A percentile compares a stretch with the other conserved stretches of the same genome.
phyloP scores from a whole-genome alignment of 1,140 invertebrate species.

The Physella acuta region DNA sequence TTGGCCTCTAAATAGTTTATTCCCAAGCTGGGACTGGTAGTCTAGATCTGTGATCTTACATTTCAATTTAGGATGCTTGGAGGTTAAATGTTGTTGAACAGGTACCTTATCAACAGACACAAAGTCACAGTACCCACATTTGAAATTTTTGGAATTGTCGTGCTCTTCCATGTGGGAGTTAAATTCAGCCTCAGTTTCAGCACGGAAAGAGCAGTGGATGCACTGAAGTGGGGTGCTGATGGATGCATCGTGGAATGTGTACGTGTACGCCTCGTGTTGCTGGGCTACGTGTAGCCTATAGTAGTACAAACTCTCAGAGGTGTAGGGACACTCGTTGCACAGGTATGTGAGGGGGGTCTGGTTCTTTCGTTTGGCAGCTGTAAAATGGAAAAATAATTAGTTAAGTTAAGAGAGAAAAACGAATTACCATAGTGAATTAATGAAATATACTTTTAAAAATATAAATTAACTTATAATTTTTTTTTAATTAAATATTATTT shows the following conservation, averaged over 20 bases:
- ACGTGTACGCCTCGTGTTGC: conserved; percentile 22
- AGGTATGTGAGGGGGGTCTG: conserved; percentile 9
- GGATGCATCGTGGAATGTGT: conserved; percentile 19
- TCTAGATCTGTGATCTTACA: conserved; percentile 19
- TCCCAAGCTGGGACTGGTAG: background rate
- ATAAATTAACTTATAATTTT: no score
- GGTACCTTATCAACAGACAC: conserved; percentile 18
- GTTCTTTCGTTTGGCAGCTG: background rate
- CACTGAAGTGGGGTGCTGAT: conserved; percentile 28
- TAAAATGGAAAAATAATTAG: background rate
- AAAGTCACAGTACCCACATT: conserved; percentile 32
- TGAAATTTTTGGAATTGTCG: conserved; percentile 13
- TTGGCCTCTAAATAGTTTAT: background rate
- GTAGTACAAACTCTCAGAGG: conserved; percentile 28
- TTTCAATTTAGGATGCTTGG: conserved; percentile 14
- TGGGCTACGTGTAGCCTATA: conserved; percentile 28
- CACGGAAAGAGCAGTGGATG: conserved; percentile 29
- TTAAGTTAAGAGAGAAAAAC: no score
- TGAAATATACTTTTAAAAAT: no score
- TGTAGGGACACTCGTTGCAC: conserved; percentile 29
- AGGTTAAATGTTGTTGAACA: conserved; percentile 17
- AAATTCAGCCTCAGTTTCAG: conserved; percentile 29
- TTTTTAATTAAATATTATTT: no score
- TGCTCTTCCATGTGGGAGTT: conserved; percentile 27
- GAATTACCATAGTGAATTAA: no score